Evolutionary conservation across 2,113 vertebrate genomes (phyloP).

Genomic region (Megalops atlanticus): DNA sequence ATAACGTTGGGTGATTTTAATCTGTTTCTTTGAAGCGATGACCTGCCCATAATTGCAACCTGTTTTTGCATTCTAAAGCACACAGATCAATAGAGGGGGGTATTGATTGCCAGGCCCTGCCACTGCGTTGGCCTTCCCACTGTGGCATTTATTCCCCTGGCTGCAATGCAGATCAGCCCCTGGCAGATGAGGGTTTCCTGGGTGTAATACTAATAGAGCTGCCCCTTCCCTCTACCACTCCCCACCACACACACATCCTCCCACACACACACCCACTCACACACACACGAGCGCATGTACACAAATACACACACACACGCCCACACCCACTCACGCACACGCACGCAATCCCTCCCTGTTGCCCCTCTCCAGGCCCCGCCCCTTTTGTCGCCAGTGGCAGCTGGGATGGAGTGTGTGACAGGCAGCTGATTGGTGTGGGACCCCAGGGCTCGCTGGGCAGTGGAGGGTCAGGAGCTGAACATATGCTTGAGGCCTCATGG

Average conservation of each 20-base stretch:
- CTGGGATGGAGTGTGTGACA: conserved; percentile 51
- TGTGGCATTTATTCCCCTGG: conserved; percentile 57
- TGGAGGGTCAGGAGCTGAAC: conserved; percentile 55
- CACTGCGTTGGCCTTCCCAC: conserved; percentile 34
- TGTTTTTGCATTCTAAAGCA: conserved; percentile 26
- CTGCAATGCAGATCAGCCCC: conserved; percentile 53
- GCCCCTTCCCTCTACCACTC: neutral
- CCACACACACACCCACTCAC: neutral
- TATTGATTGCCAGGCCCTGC: conserved; percentile 48
- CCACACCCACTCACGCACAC: too few species aligned
- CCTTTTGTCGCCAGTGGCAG: conserved; percentile 44
- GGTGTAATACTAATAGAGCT: conserved; percentile 61
- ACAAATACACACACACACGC: neutral
- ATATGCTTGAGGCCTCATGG: conserved; percentile 62
- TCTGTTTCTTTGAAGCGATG: conserved; percentile 9
- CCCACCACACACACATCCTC: neutral
- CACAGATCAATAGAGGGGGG: conserved; percentile 46
- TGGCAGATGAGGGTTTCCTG: conserved; percentile 57
- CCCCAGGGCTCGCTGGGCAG: conserved; percentile 56
- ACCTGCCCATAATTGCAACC: conserved; percentile 25
- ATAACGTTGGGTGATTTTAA: neutral
- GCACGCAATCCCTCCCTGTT: neutral
- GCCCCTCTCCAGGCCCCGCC: conserved; percentile 16
- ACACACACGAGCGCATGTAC: neutral
- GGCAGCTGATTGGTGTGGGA: conserved; percentile 63